Conservation (phyloP, 2,113 vertebrate genomes). For the Puma concolor region DNA sequence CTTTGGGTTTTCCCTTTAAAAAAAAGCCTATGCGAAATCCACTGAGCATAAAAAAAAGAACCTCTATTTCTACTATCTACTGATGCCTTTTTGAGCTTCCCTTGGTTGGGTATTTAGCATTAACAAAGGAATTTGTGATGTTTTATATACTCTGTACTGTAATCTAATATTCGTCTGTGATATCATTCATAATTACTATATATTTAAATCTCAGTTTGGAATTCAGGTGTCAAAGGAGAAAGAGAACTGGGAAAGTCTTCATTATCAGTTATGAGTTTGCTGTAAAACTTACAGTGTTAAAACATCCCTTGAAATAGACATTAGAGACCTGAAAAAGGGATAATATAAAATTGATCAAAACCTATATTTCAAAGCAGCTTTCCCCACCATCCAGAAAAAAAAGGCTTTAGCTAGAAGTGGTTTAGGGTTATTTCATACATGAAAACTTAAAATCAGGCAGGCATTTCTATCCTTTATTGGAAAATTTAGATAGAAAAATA, state of each 20-base stretch:
- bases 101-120: constrained; percentile 82
- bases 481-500: background rate
- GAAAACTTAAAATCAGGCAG: constrained; percentile 56
- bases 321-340: constrained; percentile 84
- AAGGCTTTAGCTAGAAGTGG: constrained; percentile 72
- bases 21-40: constrained; percentile 65
- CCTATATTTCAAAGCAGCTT: constrained; percentile 83
- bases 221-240: constrained; percentile 81
- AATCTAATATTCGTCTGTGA: constrained; percentile 84
- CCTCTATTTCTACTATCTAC: constrained; percentile 72
- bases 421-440: constrained; percentile 63
- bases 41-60: constrained; percentile 51
- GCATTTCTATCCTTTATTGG: background rate
- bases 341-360: constrained; percentile 90
- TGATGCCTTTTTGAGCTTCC: constrained; percentile 77
- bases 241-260: constrained; percentile 81
- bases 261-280: constrained; percentile 83
- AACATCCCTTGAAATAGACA: constrained; percentile 86
- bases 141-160: constrained; percentile 78
- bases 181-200: constrained; percentile 82
- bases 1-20: constrained; percentile 59
- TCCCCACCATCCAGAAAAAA: constrained; percentile 39
- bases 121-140: constrained; percentile 85
- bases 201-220: constrained; percentile 84
- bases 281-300: constrained; percentile 85